Conservation (phyloP, 30 jellyfish, hydroid and myxozoan species). For the Haliclystus octoradiatus region DNA sequence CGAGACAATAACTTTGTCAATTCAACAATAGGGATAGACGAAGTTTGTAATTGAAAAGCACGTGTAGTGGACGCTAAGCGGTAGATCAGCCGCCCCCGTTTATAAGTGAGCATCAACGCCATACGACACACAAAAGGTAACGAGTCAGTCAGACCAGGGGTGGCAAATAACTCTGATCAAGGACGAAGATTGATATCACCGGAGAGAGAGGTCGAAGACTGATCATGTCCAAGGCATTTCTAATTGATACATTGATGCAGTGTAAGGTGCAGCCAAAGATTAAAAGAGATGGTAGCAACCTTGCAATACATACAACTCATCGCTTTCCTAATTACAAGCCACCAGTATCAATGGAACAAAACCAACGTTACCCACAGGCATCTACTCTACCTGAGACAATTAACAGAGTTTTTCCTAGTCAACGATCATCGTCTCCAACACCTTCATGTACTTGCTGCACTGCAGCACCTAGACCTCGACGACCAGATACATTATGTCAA, state of each 20-base stretch:
- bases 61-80: too few species aligned
- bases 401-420: too few species aligned
- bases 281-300: too few species aligned
- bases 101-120: too few species aligned
- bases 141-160: too few species aligned
- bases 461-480: constrained; percentile 2
- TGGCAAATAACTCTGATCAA: too few species aligned
- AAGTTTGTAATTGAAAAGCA: too few species aligned
- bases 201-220: background rate
- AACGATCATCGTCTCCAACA: constrained; percentile 23
- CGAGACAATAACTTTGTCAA: background rate
- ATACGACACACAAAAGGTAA: too few species aligned
- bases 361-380: constrained; percentile 7
- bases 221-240: constrained; percentile 74
- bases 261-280: constrained; percentile 42
- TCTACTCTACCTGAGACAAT: constrained; percentile 9
- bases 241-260: constrained; percentile 76
- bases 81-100: too few species aligned
- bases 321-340: too few species aligned
- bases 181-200: too few species aligned
- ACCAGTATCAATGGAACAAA: constrained; percentile 1
- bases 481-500: background rate
- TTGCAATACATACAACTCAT: too few species aligned
- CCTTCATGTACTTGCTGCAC: background rate
- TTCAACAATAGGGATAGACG: background rate